These are phyloP conservation scores for Ametastegia equiseti DNA, from an alignment of 2,888 invertebrate species.

Conservation along the genomic window DNA sequence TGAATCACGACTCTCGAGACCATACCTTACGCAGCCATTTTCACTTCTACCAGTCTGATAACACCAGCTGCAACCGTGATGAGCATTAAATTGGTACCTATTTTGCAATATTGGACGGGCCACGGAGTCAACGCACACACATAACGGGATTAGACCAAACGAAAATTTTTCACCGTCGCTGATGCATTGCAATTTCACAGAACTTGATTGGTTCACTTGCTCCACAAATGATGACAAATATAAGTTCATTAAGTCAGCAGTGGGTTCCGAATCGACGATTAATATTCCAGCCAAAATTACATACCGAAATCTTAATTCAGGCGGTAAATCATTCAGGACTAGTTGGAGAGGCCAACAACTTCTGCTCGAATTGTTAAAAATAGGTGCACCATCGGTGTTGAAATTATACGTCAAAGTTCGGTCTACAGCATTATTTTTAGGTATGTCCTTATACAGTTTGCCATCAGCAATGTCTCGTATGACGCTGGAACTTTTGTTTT, in stretches of 20 bases:
- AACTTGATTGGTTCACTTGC: neutral
- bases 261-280: conserved; percentile 33
- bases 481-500: neutral
- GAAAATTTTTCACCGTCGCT: neutral
- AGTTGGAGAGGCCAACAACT: conserved; percentile 24
- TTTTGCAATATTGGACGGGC: conserved; percentile 52
- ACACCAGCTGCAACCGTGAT: conserved; percentile 54
- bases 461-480: neutral
- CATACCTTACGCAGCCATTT: conserved; percentile 8
- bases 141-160: neutral
- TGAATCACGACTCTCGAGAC: neutral
- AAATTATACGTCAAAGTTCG: conserved; percentile 9
- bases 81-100: conserved; percentile 51
- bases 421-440: neutral
- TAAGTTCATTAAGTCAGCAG: conserved; percentile 28
- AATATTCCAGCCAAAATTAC: conserved; percentile 28
- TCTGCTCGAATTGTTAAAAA: neutral
- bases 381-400: conserved; percentile 23
- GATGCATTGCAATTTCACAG: neutral
- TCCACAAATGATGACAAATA: conserved; percentile 19
- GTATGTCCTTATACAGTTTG: neutral
- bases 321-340: conserved; percentile 34
- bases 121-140: conserved; percentile 29
- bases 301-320: conserved; percentile 29
- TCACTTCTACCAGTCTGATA: conserved; percentile 46